Base-by-base conservation (phyloP, 2,888 invertebrate genomes). In the Nasonia oneida region DNA sequence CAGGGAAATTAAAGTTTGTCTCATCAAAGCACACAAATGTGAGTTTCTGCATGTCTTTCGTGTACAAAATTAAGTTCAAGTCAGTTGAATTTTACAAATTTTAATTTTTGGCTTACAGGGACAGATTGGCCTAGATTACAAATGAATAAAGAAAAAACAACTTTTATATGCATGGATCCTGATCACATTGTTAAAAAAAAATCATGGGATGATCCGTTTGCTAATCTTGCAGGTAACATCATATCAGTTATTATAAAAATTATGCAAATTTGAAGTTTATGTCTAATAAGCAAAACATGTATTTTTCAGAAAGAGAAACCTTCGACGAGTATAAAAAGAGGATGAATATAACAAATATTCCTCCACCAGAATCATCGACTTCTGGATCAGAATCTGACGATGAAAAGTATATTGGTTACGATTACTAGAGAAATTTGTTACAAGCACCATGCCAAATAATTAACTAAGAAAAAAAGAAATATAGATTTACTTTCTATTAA, bases 11-110 rank as follows among this genome's bases (percentile, higher is more conserved):
- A 91, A 88, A 88, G 83, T 93, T 47, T 87, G 87, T 39, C 85
- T 93, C 23, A 77, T 88, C 14, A 93, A 93, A 88, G 90, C 89
- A 15, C 90, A 90, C 42, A 92, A 90, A 90, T 92, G 93, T 93
- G 89, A 89, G 86, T 53, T 74, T 23, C 67, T 42, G 37, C 79
- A 78, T 50, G 73, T 67, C 70, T 42, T 42, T 6, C 33, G 50
- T 37, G 1, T 64, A 77, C 42, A 39, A 12, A 64, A 29, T 64
- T 10, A 6, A 23, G 23, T 33, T 8, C 67, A 29, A 70, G 15
- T 61, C 5, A 61, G n/a, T 61, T 61, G 8, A 8, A 61, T 61
- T 57, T 57, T 3, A 61, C n/a, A n/a, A n/a, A 23, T 61, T 47
- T 61, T 1, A n/a, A 61, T n/a, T 8, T 1, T 23, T 18, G 57